phyloP scores from a whole-genome alignment of 2,888 invertebrate genomes.

The Seira sanloemensis region DNA sequence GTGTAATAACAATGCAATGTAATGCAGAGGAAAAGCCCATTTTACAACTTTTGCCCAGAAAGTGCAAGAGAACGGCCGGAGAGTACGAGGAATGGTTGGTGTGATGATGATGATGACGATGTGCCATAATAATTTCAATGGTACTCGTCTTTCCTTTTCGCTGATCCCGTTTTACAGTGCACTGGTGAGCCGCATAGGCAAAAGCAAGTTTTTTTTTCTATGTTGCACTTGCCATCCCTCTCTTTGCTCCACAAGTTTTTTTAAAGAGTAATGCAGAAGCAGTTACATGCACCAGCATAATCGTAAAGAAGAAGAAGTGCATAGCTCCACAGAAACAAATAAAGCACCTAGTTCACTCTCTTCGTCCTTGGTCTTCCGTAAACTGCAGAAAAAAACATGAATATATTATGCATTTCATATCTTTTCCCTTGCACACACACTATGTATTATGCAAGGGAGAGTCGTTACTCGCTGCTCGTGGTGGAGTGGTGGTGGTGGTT shows the following conservation, averaged over 20 bases:
- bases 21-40: constrained; percentile 43
- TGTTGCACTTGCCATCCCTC: background rate
- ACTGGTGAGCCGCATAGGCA: background rate
- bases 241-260: background rate
- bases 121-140: background rate
- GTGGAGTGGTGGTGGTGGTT: background rate
- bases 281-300: background rate
- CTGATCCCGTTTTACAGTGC: background rate
- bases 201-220: background rate
- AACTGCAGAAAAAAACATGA: constrained; percentile 19
- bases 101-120: background rate
- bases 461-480: too few species aligned
- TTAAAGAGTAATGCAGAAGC: background rate
- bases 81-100: background rate
- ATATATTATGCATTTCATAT: constrained; percentile 44
- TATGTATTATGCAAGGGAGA: constrained; percentile 40
- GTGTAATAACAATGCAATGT: background rate
- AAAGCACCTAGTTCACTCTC: too few species aligned
- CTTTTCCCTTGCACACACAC: background rate
- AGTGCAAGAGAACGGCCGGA: background rate
- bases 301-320: background rate
- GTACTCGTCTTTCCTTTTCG: background rate
- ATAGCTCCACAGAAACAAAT: too few species aligned
- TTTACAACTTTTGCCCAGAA: constrained; percentile 35
- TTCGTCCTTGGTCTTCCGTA: background rate